Evolutionary conservation across 1,140 invertebrate species (phyloP), one percentile per base, ranked within the genome.

Genomic region (Bombus fervidus): DNA sequence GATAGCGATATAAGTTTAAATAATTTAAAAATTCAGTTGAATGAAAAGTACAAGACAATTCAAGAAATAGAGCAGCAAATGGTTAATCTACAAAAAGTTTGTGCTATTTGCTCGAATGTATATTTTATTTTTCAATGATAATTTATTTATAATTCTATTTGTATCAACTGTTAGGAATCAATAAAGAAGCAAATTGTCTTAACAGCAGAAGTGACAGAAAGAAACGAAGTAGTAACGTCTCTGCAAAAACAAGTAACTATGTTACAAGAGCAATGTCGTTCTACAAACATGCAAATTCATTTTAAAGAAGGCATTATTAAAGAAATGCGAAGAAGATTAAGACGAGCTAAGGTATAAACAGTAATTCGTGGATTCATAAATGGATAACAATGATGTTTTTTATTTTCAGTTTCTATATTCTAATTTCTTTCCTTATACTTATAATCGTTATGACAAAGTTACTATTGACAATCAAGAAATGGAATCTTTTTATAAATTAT

Each of bases 281-380:
- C 95, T 78, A 93, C 94, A 15, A 94, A 95, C 66, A 94, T 94
- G 86, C 94, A 95, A 86, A 94, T 94, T 22, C 93, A 94, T 59
- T 96, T 95, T 86, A 96, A 95, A 91, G 95, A 96, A 75, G 95
- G 96, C 76, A 94, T 96, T 73, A 96, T 96, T 77, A 95, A 95
- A 87, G 94, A 96, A 87, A 91, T 96, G 91, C 91, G 95, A 34
- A 95, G 95, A 87, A 94, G 96, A 90, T 86, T 95, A 9, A 95
- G 95, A 86, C 86, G 92, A 86, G 47, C 85, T 41, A 93, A 93
- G 91, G 94, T 94, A 92, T 72, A 83, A 77, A 43, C 71, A 71
- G 12, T 76, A 73, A 87, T 66, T 86, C 53, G 10, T 87, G 39
- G 25, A 47, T 85, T 83, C 66, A 9, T 90, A 66, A 47, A 78